phyloP scores from a whole-genome alignment of 2,888 invertebrate species.

The Pediacus dermestoides region DNA sequence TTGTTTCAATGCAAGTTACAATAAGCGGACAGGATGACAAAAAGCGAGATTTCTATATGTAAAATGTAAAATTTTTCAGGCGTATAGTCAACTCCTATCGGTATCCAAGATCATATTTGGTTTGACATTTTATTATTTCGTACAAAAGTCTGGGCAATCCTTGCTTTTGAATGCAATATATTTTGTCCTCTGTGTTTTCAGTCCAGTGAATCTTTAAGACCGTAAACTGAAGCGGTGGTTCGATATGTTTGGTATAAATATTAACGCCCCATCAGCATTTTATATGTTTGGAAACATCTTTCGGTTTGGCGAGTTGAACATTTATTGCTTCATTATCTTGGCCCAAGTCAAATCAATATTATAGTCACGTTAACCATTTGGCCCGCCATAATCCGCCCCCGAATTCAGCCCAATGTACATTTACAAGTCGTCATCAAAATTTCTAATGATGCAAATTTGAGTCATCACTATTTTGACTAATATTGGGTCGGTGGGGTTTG shows the following conservation, averaged over 20 bases:
- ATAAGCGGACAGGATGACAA: no score
- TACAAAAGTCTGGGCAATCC: constrained; percentile 12
- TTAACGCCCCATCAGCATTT: constrained; percentile 46
- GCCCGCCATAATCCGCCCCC: constrained; percentile 30
- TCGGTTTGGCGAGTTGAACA: constrained; percentile 38
- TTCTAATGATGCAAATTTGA: constrained; percentile 42
- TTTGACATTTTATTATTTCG: constrained; percentile 13
- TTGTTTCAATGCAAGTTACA: no score
- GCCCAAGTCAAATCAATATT: constrained; percentile 27
- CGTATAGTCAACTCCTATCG: no score
- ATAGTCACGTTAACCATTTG: constrained; percentile 23
- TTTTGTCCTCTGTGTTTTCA: constrained; percentile 26
- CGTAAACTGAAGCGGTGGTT: constrained; percentile 29
- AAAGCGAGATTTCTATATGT: no score
- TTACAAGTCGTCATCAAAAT: constrained; percentile 39
- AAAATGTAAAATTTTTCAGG: no score
- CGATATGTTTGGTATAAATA: constrained; percentile 45
- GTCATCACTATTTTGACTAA: constrained; percentile 33
- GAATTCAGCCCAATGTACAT: constrained; percentile 28
- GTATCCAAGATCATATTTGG: constrained; percentile 10
- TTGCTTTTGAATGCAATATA: constrained; percentile 18
- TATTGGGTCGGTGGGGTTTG: no score
- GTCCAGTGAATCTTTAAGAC: constrained; percentile 28
- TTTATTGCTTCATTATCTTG: constrained; percentile 35
- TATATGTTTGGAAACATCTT: constrained; percentile 45